These are phyloP conservation scores for Xiphorhynchus erythropygius DNA, from an alignment of 2,797 vertebrate species.

Conservation along the genomic window DNA sequence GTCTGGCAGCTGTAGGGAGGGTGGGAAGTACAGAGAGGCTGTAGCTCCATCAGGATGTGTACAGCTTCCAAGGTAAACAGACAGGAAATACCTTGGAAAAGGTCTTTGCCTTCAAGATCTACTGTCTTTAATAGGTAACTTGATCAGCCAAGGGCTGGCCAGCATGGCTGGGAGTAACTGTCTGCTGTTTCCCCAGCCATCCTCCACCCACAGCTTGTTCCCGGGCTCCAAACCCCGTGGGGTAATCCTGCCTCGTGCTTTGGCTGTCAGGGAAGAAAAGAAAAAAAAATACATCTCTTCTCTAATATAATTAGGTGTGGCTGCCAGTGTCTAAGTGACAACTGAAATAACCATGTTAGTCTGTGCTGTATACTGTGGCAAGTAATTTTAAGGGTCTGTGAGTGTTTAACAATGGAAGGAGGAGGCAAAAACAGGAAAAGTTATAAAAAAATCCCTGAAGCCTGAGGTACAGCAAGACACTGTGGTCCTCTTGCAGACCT, in stretches of 20 bases:
- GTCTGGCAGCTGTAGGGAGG: not conserved
- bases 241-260: accelerated
- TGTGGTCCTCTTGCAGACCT: not conserved
- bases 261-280: not conserved
- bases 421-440: not conserved
- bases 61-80: not conserved
- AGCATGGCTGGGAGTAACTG: accelerated
- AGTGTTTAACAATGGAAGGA: not conserved
- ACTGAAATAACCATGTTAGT: not conserved
- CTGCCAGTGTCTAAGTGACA: not conserved
- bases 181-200: not conserved
- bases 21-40: not conserved
- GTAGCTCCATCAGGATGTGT: not conserved
- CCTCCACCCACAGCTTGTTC: accelerated
- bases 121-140: not conserved
- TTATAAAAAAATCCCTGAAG: not conserved
- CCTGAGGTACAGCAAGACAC: not conserved
- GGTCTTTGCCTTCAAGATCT: not conserved
- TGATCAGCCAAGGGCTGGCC: not conserved
- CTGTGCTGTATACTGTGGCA: not conserved
- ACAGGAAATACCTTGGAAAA: not conserved
- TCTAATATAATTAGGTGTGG: not conserved
- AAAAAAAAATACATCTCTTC: not conserved
- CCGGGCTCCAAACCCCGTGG: not conserved
- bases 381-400: not conserved